Evolutionary conservation across 2,888 invertebrate species (phyloP).

Genomic region (Nezara viridula): DNA sequence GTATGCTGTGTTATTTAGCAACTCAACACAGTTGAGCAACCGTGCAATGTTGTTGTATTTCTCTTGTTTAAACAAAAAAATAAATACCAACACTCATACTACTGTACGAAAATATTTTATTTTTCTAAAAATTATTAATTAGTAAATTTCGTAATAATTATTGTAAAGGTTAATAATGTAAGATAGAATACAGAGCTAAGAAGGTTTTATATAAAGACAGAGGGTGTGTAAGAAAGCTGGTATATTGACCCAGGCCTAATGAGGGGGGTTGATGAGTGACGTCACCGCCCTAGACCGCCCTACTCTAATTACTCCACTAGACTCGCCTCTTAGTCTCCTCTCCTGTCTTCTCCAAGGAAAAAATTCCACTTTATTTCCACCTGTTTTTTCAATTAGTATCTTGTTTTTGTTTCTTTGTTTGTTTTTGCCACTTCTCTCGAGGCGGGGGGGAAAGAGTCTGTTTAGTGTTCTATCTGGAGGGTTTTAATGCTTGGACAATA

Average conservation of each 20-base stretch:
- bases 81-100: too few species aligned
- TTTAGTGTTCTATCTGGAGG: neutral
- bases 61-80: too few species aligned
- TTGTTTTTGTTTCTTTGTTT: neutral
- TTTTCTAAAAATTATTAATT: neutral
- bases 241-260: conserved; percentile 31
- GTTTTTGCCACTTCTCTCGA: neutral
- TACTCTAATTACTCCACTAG: conserved; percentile 44
- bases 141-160: neutral
- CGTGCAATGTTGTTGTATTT: too few species aligned
- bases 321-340: neutral
- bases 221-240: conserved; percentile 49
- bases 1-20: too few species aligned
- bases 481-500: neutral
- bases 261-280: conserved; percentile 51
- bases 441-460: neutral
- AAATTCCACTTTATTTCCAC: conserved; percentile 41
- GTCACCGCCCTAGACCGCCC: conserved; percentile 42
- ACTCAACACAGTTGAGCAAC: too few species aligned
- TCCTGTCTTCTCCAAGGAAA: neutral
- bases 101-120: too few species aligned
- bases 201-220: conserved; percentile 45
- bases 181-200: neutral
- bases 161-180: neutral
- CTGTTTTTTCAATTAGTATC: neutral